Base-by-base conservation (phyloP, 2,113 vertebrate genomes). In the Anser brachyrhynchus region DNA sequence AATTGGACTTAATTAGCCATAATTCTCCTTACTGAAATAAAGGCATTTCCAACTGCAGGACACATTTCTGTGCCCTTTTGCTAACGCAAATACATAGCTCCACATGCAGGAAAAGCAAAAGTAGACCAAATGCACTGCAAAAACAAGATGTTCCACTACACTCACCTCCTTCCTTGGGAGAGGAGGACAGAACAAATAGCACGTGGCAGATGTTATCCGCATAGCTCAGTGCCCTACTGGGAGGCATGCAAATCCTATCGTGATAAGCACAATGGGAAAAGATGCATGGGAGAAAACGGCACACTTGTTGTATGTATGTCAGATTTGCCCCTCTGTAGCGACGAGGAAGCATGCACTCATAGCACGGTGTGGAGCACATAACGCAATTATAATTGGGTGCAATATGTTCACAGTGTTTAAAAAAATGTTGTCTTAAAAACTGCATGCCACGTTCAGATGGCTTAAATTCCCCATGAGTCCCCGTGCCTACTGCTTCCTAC, bases 401-500 rank as follows among this genome's bases (percentile, higher is more conserved):
- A 95, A 93, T 97, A 95, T 96, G 96, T 92, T 96, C 95, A 87
- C 89, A 96, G 90, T 0, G 1, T 91, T 95, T 73, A 89, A 94
- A 94, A 96, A 96, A 96, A 39, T 0, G 8, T 74, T 91, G 71
- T 94, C 96, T 96, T 93, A 89, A 96, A 97, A 96, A 91, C 44
- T 5, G 89, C 89, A 71, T 92, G 94, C 91, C 93, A 91, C 11
- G 44, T 96, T 97, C 96, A 97, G 95, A 96, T 97, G 96, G 96
- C 94, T 96, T 92, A 95, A 96, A 96, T 96, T 95, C 96, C 96
- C 96, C 91, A 93, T 92, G 96, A 97, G 96, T 84, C 94, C 94
- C 89, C 87, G 81, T 96, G 96, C 94, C 93, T 95, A 96, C 96
- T 95, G 95, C 94, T 97, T 97, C 96, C 94, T 97, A 96, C 96